These are phyloP conservation scores for Grammomys surdaster DNA, from an alignment of 2,113 vertebrate genomes.

Conservation along the genomic window DNA sequence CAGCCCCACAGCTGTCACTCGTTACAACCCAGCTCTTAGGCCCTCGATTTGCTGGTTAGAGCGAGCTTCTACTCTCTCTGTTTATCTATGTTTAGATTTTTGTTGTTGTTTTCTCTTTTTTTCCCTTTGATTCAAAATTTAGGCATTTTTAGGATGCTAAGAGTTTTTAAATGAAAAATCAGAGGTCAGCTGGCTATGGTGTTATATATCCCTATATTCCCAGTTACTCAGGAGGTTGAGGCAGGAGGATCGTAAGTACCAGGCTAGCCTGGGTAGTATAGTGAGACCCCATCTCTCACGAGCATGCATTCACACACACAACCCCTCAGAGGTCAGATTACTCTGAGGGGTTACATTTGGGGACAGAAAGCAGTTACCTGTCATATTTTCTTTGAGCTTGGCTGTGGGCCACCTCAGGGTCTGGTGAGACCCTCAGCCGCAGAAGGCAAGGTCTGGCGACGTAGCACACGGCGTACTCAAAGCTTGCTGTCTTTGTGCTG, in stretches of 20 bases:
- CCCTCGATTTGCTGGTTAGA: constrained; percentile 23
- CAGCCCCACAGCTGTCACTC: neutral
- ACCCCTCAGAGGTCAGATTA: neutral
- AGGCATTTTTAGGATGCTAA: constrained; percentile 24
- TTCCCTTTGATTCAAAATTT: constrained; percentile 27
- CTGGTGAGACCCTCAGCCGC: neutral
- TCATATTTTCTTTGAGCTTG: neutral
- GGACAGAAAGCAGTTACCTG: neutral
- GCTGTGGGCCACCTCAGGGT: neutral
- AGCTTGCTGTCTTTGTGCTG: constrained; percentile 55
- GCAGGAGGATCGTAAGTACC: neutral
- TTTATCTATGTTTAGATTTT: neutral
- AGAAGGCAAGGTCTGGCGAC: constrained; percentile 31
- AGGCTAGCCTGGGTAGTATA: neutral
- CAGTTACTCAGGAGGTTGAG: neutral
- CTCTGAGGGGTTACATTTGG: neutral
- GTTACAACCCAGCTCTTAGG: neutral
- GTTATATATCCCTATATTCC: neutral
- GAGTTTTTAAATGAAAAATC: constrained; percentile 15
- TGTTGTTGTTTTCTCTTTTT: neutral
- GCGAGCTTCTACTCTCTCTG: neutral
- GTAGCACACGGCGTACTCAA: neutral
- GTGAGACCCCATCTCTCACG: neutral
- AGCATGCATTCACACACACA: neutral
- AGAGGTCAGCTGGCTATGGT: neutral